phyloP scores from a whole-genome alignment of 92 coral and sea anemone species.

The Hydrozoanthus gracilis region DNA sequence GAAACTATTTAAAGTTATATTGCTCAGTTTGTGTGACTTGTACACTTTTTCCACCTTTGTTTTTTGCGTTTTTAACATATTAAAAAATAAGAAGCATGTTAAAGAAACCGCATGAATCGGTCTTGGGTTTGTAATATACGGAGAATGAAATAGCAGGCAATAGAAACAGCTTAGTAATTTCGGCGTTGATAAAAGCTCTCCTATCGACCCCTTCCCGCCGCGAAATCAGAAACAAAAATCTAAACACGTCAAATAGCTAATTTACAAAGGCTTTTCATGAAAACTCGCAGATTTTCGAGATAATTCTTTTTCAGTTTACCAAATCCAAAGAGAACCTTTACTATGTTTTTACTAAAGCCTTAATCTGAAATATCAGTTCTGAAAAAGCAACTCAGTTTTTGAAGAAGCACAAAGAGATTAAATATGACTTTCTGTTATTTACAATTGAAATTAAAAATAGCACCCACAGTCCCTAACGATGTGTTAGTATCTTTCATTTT shows the following conservation, averaged over 20 bases:
- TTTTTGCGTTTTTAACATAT: too few relatives aligned
- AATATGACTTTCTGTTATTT: conserved; percentile 21
- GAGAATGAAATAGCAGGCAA: neutral
- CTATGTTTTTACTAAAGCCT: neutral
- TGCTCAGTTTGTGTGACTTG: neutral
- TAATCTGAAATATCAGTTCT: neutral
- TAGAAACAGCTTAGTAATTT: conserved; percentile 13
- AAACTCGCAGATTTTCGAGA: neutral
- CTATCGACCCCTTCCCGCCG: conserved; percentile 31
- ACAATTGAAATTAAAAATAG: conserved; percentile 32
- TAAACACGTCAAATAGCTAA: conserved; percentile 32
- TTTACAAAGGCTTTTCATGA: neutral
- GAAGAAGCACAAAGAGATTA: conserved; percentile 16
- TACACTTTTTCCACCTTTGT: too few relatives aligned
- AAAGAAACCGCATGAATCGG: neutral
- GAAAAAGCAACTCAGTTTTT: neutral
- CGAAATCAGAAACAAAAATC: conserved; percentile 26
- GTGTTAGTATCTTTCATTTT: conserved; percentile 37
- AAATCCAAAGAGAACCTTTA: neutral
- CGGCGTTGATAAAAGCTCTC: neutral
- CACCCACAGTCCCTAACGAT: conserved; percentile 45
- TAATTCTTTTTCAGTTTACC: neutral
- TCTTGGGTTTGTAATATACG: neutral
- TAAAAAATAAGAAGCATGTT: neutral
- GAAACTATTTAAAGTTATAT: neutral